phyloP scores from a whole-genome alignment of 2,797 vertebrate species.

The Paedocypris micromegethes region DNA sequence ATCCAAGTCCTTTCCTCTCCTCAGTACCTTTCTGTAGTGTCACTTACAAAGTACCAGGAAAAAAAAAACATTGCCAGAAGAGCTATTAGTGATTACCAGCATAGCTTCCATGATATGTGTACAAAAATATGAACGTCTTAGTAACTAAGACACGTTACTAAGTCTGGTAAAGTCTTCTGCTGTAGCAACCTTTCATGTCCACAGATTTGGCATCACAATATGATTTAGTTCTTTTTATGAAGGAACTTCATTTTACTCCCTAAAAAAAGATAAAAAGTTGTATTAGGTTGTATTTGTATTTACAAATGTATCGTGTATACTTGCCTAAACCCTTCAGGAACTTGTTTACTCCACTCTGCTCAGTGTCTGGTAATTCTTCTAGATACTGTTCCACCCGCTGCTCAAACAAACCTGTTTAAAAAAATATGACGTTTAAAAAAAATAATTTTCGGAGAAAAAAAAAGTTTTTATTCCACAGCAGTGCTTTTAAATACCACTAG shows the following conservation, averaged over 20 bases:
- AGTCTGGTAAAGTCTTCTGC: constrained; percentile 41
- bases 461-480: neutral
- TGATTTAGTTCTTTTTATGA: constrained; percentile 92
- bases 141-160: constrained; percentile 40
- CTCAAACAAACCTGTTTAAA: constrained; percentile 85
- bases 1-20: constrained; percentile 65
- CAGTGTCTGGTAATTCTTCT: constrained; percentile 94
- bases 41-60: constrained; percentile 80
- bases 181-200: constrained; percentile 24
- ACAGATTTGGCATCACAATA: constrained; percentile 39
- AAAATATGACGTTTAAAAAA: neutral
- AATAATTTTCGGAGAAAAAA: neutral
- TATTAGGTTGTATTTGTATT: neutral
- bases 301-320: constrained; percentile 43
- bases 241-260: constrained; percentile 99
- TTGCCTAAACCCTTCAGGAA: constrained; percentile 95
- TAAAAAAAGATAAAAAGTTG: constrained; percentile 52
- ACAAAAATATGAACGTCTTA: constrained; percentile 65
- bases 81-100: constrained; percentile 69
- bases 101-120: constrained; percentile 83
- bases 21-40: constrained; percentile 74
- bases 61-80: constrained; percentile 57
- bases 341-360: constrained; percentile 97
- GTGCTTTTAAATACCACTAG: constrained; percentile 30
- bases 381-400: constrained; percentile 94